Evolutionary conservation across 2,888 invertebrate genomes (phyloP), one percentile per base, ranked within the genome.

Genomic region (Brachylomia viminalis): DNA sequence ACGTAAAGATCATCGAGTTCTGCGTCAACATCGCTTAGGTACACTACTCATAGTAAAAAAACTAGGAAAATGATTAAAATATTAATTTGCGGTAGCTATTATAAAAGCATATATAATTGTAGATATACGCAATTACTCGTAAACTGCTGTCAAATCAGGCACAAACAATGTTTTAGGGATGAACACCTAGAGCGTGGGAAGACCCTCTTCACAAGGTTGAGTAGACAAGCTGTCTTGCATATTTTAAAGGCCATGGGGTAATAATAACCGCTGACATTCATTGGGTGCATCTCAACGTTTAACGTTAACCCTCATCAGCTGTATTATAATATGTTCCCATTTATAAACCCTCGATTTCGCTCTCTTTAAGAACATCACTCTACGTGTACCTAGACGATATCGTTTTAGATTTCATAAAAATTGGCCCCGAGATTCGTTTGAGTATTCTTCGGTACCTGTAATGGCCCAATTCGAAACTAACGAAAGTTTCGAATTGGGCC

Each of bases 211-310:
- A 42, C 27, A 42, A 64, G 45, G 64, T 75, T 82, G 27, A 75
- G 20, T 64, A 27, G 27, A 78, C n/a, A 64, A 78, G 49, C 33
- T 27, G 27, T 52, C 75, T 79, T 68, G 42, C 52, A 54, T 58
- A 82, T 68, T 81, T 38, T 82, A 82, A 79, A 79, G 76, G 76
- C 15, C 58, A 68, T 30, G 20, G 17, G 42, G 10, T 75, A 68
- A 75, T 47, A 82, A 68, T 75, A 54, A 59, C 33, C 52, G 30
- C 47, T 69, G 64, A 59, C 52, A 64, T 75, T 82, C 10, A 76
- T 38, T 69, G 20, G 15, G 62, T 76, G 68, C 64, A 30, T 68
- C 1, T 27, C 42, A 65, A 30, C 66, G 54, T 61, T 80, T 66
- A 61, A 45, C 6, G 30, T 49, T 52, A 52, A 69, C 42, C 64